These are phyloP conservation scores for Chamaea fasciata DNA, from an alignment of 2,113 vertebrate genomes.

Conservation along the genomic window DNA sequence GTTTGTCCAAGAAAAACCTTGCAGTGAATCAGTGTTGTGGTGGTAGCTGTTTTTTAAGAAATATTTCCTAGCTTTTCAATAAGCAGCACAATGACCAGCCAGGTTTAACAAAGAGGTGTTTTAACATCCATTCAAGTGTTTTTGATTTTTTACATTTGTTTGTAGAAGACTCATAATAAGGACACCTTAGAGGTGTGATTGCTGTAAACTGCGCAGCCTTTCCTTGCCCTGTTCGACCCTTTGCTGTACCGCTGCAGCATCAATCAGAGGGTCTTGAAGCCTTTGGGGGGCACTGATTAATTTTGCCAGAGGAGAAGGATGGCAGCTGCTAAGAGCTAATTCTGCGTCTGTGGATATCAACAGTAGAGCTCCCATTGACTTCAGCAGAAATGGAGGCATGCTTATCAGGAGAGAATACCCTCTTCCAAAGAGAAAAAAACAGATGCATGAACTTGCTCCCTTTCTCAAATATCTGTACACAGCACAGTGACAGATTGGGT, in stretches of 20 bases:
- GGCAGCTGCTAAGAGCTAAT: not conserved
- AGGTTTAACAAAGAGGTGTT: not conserved
- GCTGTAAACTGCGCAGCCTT: not conserved
- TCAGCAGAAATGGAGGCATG: not conserved
- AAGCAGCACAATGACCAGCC: not conserved
- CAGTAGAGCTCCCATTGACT: not conserved
- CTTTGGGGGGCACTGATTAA: not conserved
- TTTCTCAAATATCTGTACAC: not conserved
- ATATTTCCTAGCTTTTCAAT: not conserved
- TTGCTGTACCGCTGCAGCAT: not conserved
- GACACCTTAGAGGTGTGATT: not conserved
- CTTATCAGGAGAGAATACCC: not conserved
- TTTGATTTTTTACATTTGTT: not conserved
- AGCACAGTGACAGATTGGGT: not conserved
- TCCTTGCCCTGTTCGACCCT: not conserved
- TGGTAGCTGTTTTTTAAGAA: not conserved
- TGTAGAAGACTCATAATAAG: not conserved
- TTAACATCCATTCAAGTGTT: not conserved
- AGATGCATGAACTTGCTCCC: not conserved
- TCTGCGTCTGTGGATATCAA: not conserved
- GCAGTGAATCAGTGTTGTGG: constrained; percentile 1
- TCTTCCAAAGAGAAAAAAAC: not conserved
- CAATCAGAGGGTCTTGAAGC: not conserved
- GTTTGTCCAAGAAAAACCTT: constrained; percentile 40
- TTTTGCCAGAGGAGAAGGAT: not conserved